A percentile compares a stretch with the other conserved stretches of the same genome.
These are phyloP conservation scores for Camponotus pennsylvanicus DNA, from an alignment of 1,140 invertebrate species.

Conservation along the genomic window DNA sequence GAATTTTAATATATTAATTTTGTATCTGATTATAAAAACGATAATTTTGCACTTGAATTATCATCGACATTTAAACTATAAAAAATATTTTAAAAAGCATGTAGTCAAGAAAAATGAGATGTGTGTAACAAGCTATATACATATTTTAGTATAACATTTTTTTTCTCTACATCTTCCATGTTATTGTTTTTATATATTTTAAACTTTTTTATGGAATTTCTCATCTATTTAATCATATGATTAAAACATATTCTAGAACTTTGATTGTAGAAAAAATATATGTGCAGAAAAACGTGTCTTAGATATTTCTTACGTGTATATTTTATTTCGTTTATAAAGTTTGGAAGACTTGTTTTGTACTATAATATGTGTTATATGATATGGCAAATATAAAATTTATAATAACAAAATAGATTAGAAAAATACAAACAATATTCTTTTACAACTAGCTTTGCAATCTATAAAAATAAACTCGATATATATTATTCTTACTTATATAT, in stretches of 20 bases:
- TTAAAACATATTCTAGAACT: slow-evolving; percentile 27
- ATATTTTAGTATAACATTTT: not conserved
- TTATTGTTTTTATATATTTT: slow-evolving; percentile 14
- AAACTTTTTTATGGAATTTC: slow-evolving; percentile 16
- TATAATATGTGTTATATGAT: slow-evolving; percentile 6
- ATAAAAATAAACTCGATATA: slow-evolving; percentile 17
- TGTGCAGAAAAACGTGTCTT: not conserved
- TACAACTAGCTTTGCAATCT: slow-evolving; percentile 20
- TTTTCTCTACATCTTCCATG: not conserved
- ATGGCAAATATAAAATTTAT: slow-evolving; percentile 40
- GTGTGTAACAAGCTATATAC: slow-evolving; percentile 12
- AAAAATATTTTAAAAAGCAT: slow-evolving; percentile 2
- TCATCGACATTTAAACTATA: not conserved
- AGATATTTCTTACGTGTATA: slow-evolving; percentile 32
- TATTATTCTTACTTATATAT: slow-evolving; percentile 1
- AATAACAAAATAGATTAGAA: slow-evolving; percentile 11
- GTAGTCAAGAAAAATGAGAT: not conserved
- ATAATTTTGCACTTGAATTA: not conserved
- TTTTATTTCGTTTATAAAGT: slow-evolving; percentile 43
- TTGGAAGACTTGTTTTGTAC: slow-evolving; percentile 64
- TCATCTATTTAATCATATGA: not conserved
- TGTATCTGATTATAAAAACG: not conserved
- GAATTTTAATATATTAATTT: not conserved
- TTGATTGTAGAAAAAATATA: slow-evolving; percentile 24
- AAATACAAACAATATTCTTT: slow-evolving; percentile 41